Conservation (phyloP, 2,888 invertebrate species). For the Onthophagus sagittarius region DNA sequence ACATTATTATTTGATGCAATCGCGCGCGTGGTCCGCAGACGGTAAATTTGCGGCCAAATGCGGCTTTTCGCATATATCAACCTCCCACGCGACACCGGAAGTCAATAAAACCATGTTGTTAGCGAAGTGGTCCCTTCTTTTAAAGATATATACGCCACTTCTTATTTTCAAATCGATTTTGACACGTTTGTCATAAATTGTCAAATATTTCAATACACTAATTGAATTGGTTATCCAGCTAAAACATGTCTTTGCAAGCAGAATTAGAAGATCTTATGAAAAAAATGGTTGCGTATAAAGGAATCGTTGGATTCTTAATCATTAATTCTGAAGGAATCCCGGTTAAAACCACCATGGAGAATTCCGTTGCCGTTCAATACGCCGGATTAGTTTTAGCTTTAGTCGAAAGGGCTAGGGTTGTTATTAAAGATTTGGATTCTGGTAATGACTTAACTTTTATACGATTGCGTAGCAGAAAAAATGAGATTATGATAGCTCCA, state of each 20-base stretch:
- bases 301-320: not conserved
- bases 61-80: not conserved
- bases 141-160: not conserved
- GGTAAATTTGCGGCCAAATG: not conserved
- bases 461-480: slow-evolving; percentile 88
- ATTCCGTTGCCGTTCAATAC: slow-evolving; percentile 91
- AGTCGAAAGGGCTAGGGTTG: slow-evolving; percentile 86
- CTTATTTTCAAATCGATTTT: not conserved
- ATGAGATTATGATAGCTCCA: slow-evolving; percentile 97
- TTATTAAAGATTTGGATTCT: slow-evolving; percentile 89
- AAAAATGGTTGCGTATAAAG: not conserved
- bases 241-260: slow-evolving; percentile 1
- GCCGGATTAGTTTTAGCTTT: slow-evolving; percentile 84
- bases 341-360: slow-evolving; percentile 86
- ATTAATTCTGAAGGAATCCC: slow-evolving; percentile 63
- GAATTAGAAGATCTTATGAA: slow-evolving; percentile 8
- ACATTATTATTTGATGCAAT: not conserved
- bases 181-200: not conserved
- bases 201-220: not conserved
- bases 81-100: not conserved
- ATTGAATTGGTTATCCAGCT: not conserved
- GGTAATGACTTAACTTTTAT: slow-evolving; percentile 92
- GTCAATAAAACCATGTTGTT: not conserved
- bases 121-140: not conserved
- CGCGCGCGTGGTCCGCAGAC: not conserved